Conservation (phyloP, 2,888 invertebrate species). For the Julus scanicus region DNA sequence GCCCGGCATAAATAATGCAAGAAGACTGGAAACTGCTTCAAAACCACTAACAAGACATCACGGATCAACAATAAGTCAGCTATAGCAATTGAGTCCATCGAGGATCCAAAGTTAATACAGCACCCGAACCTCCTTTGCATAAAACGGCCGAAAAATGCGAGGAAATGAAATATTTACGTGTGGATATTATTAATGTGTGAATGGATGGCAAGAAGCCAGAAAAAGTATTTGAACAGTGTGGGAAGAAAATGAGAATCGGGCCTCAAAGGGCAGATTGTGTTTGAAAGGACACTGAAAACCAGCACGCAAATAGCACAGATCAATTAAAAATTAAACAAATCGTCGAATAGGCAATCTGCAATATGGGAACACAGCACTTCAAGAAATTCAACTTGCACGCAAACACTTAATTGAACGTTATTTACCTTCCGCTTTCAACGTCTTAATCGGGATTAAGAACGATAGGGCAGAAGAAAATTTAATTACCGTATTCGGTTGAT, state of each 20-base stretch:
- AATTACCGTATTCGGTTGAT: background rate
- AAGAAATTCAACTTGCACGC: background rate
- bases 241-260: background rate
- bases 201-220: slow-evolving; percentile 41
- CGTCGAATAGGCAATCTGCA: slow-evolving; percentile 8
- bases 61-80: slow-evolving; percentile 12
- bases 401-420: slow-evolving; percentile 3
- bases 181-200: slow-evolving; percentile 23
- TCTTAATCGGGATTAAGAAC: background rate
- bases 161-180: slow-evolving; percentile 43
- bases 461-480: background rate
- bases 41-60: background rate
- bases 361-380: background rate
- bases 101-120: background rate
- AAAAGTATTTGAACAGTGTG: background rate
- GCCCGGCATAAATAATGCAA: background rate
- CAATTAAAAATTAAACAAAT: slow-evolving; percentile 45
- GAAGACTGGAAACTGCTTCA: background rate
- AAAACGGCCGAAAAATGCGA: slow-evolving; percentile 41
- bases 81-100: background rate
- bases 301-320: background rate
- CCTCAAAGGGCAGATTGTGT: background rate
- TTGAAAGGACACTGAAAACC: background rate
- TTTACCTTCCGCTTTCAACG: background rate
- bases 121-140: background rate